A percentile compares a stretch with the other conserved stretches of the same genome.
Conservation (phyloP, 2,113 vertebrate genomes). For the Clarias batrachus region DNA sequence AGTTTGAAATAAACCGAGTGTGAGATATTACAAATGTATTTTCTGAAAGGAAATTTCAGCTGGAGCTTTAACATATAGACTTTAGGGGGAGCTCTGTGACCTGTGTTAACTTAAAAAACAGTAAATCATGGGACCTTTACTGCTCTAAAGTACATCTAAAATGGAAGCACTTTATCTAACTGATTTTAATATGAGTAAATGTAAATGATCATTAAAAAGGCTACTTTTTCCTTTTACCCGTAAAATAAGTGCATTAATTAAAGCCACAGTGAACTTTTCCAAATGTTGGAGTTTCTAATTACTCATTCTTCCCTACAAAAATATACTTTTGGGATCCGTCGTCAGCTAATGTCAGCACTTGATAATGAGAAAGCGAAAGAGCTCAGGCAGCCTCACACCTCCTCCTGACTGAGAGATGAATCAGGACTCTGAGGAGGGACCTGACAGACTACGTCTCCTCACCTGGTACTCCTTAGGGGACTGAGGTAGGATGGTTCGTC, state of each 20-base stretch:
- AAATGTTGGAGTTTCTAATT: not conserved
- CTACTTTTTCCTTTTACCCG: not conserved
- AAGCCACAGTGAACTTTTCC: not conserved
- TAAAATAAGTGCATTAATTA: not conserved
- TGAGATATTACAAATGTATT: too few relatives aligned
- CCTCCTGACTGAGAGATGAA: not conserved
- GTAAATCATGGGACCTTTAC: too few relatives aligned
- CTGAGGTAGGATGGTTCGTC: conserved; percentile 88
- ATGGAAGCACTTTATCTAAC: not conserved
- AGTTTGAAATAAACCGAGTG: too few relatives aligned
- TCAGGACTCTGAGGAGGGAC: not conserved
- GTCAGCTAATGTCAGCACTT: not conserved
- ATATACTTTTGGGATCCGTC: not conserved
- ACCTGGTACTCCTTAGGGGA: conserved; percentile 91
- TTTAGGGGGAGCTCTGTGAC: too few relatives aligned
- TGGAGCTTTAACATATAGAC: too few relatives aligned
- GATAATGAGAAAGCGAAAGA: conserved; percentile 7
- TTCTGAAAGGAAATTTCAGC: too few relatives aligned
- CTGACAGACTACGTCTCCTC: conserved; percentile 23
- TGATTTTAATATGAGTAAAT: not conserved
- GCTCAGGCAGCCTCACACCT: conserved; percentile 7
- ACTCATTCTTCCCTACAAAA: not conserved
- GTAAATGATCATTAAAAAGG: not conserved
- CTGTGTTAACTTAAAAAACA: too few relatives aligned
- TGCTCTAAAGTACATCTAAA: too few relatives aligned